Conservation (phyloP, 2,888 invertebrate genomes). For the Acronicta aceris region DNA sequence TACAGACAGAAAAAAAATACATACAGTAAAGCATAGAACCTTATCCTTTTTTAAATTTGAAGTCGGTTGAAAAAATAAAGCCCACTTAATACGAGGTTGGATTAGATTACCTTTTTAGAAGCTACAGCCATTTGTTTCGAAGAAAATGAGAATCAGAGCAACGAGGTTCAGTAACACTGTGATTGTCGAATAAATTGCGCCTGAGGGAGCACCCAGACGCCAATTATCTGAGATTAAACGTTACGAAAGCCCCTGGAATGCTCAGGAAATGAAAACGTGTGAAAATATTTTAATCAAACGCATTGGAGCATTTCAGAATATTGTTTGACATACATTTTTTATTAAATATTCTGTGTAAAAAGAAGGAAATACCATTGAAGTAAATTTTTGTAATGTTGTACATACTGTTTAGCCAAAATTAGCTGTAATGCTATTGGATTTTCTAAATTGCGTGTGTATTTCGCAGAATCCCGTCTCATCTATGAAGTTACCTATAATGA, state of each 20-base stretch:
- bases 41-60: too few species aligned
- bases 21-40: too few species aligned
- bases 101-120: constrained; percentile 36
- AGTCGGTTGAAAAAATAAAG: constrained; percentile 11
- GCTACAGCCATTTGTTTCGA: constrained; percentile 37
- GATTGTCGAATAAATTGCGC: constrained; percentile 52
- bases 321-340: constrained; percentile 10
- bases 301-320: constrained; percentile 30
- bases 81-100: constrained; percentile 34
- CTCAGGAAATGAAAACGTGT: constrained; percentile 40
- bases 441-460: too few species aligned
- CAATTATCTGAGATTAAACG: constrained; percentile 55
- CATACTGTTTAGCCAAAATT: too few species aligned
- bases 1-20: too few species aligned
- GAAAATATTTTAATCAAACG: constrained; percentile 49
- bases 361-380: neutral
- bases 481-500: too few species aligned
- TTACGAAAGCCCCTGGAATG: constrained; percentile 26
- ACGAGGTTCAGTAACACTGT: constrained; percentile 27
- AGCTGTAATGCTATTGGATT: too few species aligned
- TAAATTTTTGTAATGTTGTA: too few species aligned
- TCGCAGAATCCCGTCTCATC: too few species aligned
- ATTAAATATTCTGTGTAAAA: neutral
- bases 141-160: constrained; percentile 43
- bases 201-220: constrained; percentile 40